Percentiles rank a stretch among this genome's conserved stretches.
phyloP scores from a whole-genome alignment of 2,888 invertebrate species.

The Temnothorax ravouxi region DNA sequence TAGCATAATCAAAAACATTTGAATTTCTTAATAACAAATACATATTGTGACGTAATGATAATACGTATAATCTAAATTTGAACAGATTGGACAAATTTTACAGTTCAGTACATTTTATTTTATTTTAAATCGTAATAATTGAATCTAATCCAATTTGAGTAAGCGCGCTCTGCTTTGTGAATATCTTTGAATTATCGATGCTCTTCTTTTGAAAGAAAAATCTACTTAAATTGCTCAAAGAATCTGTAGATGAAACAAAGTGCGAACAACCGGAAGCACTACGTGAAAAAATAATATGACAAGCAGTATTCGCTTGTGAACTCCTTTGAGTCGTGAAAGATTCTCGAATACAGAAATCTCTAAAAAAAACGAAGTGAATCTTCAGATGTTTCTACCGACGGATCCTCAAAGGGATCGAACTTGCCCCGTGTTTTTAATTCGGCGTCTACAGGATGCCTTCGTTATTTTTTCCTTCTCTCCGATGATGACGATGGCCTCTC shows the following conservation, averaged over 20 bases:
- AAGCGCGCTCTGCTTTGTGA: neutral
- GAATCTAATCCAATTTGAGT: neutral
- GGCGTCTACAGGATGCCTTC: slow-evolving; percentile 2
- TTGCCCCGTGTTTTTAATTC: slow-evolving; percentile 43
- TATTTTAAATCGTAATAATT: neutral
- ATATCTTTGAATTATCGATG: neutral
- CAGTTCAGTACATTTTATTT: neutral
- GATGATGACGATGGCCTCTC: slow-evolving; percentile 17
- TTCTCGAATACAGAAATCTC: slow-evolving; percentile 26
- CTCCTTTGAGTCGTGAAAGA: slow-evolving; percentile 26
- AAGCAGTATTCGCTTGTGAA: neutral
- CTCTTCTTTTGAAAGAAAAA: neutral
- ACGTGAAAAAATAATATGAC: slow-evolving; percentile 20
- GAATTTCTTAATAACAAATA: neutral
- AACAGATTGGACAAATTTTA: neutral
- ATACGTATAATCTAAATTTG: neutral
- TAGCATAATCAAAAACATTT: neutral
- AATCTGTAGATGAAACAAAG: neutral
- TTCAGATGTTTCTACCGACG: slow-evolving; percentile 20
- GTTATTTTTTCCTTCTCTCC: slow-evolving; percentile 20
- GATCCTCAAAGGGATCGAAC: slow-evolving; percentile 32
- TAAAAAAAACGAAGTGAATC: slow-evolving; percentile 14
- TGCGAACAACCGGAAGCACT: slow-evolving; percentile 35
- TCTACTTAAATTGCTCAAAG: slow-evolving; percentile 27
- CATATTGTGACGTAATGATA: neutral